Percentiles rank a stretch among this genome's conserved stretches.
Conservation (phyloP, 2,888 invertebrate species). For the Acleris sparsana region DNA sequence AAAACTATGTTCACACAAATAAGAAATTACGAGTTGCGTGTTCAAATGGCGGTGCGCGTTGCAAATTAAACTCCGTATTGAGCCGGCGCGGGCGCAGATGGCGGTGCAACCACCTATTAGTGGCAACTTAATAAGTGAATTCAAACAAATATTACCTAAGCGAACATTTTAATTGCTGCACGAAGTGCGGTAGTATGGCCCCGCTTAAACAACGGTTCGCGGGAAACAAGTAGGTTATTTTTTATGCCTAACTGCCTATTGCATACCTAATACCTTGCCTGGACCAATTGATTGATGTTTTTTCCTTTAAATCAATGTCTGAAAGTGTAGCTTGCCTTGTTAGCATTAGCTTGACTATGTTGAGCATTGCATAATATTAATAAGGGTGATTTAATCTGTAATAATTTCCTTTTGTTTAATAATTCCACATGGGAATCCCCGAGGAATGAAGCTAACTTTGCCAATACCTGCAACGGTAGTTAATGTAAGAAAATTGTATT, state of each 20-base stretch:
- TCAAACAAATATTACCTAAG: constrained; percentile 79
- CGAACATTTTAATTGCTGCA: constrained; percentile 73
- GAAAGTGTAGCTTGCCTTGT: background rate
- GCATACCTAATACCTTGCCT: too few species aligned
- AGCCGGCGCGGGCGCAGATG: constrained; percentile 70
- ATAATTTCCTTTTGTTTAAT: too few species aligned
- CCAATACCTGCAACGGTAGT: background rate
- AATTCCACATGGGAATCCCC: too few species aligned
- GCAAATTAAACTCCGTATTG: constrained; percentile 70
- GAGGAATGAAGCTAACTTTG: too few species aligned
- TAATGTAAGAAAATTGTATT: background rate
- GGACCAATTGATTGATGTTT: too few species aligned
- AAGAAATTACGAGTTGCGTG: constrained; percentile 65
- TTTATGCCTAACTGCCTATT: too few species aligned
- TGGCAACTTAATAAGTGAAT: constrained; percentile 76
- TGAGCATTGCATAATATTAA: background rate
- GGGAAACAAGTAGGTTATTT: constrained; percentile 24
- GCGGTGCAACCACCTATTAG: constrained; percentile 74
- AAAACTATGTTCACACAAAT: constrained; percentile 61
- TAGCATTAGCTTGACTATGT: background rate
- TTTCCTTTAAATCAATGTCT: background rate
- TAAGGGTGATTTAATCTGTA: too few species aligned
- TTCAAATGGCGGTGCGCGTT: constrained; percentile 51
- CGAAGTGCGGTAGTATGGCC: constrained; percentile 55
- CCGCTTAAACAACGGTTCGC: constrained; percentile 2